Evolutionary conservation across 1,140 invertebrate genomes (phyloP).

Genomic region (Pomacea maculata): DNA sequence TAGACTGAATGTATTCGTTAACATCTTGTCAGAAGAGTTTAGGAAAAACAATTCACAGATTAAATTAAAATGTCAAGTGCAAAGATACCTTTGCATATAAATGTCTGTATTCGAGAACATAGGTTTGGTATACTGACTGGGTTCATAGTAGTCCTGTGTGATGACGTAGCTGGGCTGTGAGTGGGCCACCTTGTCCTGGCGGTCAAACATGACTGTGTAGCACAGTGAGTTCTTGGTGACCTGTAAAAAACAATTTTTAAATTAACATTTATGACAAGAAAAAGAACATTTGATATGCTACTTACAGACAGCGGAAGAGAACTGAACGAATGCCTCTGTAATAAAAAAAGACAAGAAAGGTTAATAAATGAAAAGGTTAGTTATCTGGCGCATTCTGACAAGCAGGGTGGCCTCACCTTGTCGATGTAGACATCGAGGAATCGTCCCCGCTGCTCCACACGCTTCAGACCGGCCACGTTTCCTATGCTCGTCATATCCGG

Average conservation of each 20-base stretch:
- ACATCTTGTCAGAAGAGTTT: too few relatives aligned
- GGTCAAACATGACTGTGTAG: constrained; percentile 24
- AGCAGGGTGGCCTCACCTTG: constrained; percentile 36
- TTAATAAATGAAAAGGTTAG: too few relatives aligned
- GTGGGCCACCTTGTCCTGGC: constrained; percentile 74
- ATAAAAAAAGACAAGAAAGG: constrained; percentile 11
- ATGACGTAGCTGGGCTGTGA: constrained; percentile 84
- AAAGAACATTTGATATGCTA: too few relatives aligned
- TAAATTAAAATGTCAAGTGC: too few relatives aligned
- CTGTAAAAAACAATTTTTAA: constrained; percentile 77
- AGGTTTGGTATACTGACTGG: constrained; percentile 69
- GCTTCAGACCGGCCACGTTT: constrained; percentile 72
- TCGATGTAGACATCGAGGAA: constrained; percentile 85
- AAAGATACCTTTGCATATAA: too few relatives aligned
- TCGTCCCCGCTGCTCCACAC: constrained; percentile 80
- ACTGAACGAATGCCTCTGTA: constrained; percentile 31
- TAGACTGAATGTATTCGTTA: not conserved
- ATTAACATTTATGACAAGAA: constrained; percentile 82
- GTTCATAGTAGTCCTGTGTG: constrained; percentile 94
- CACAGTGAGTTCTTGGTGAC: constrained; percentile 31
- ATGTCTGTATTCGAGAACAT: too few relatives aligned
- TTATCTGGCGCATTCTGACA: too few relatives aligned
- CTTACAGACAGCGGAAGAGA: too few relatives aligned
- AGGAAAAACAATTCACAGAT: too few relatives aligned
- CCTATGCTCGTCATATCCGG: constrained; percentile 30